Evolutionary conservation across 1,140 invertebrate species (phyloP), one percentile per base, ranked within the genome.

Genomic region (Cydia fagiglandana): DNA sequence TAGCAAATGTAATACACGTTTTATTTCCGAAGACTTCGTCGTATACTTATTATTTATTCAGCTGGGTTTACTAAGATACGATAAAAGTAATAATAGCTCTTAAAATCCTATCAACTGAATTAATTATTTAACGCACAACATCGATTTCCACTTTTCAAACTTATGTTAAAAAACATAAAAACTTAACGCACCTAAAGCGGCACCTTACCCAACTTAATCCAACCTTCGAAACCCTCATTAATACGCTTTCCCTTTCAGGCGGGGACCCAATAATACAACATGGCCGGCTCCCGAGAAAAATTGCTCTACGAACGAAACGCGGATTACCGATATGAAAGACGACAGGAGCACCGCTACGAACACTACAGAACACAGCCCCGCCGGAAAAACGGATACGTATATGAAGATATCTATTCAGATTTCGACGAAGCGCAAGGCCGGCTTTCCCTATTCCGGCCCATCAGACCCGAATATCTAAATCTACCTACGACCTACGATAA

Each of bases 371-470:
- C 75, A 79, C 79, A 80, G 61, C 88, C 88, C 0, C 79, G 82
- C 75, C 78, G 92, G 34, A 93, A 88, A 80, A 93, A 93, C 68
- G 93, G 93, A 1, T 93, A 92, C 78, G 91, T 93, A 15, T 93
- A 91, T 74, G 92, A 93, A 87, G 92, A 93, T 75, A 91, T 93
- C 28, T 93, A 93, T 73, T 91, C 91, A 28, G 91, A 93, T 73
- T 92, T 90, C 79, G 91, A 91, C 70, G 90, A 93, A 81, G 90
- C 89, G 5, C 85, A 93, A 85, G 90, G 88, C 17, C 79, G 89
- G 5, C 64, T 93, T 10, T 93, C 92, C 1, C 76, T 93, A 73
- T 93, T 93, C 79, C 84, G 91, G 80, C 92, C 93, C 28, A 93
- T 93, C 50, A 86, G 89, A 82, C 92, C 91, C 5, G 92, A 93